Percentiles rank a stretch among this genome's conserved stretches.
These are phyloP conservation scores for Triops longicaudatus DNA, from an alignment of 1,140 invertebrate species.

Conservation along the genomic window DNA sequence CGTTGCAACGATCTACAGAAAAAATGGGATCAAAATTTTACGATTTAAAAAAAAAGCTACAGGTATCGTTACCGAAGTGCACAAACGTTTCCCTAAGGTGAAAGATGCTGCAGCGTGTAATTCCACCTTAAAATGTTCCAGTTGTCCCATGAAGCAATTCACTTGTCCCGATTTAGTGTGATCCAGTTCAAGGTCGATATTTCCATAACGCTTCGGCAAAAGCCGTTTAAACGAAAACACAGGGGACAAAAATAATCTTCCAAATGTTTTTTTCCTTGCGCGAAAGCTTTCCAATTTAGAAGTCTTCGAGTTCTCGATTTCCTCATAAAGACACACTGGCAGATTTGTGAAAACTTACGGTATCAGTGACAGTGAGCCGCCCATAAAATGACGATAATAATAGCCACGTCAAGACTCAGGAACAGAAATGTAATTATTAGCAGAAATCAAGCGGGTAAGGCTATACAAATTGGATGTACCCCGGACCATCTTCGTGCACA, in stretches of 20 bases:
- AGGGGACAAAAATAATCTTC: background rate
- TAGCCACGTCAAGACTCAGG: background rate
- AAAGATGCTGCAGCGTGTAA: background rate
- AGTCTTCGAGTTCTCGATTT: background rate
- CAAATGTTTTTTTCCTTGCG: too few relatives aligned
- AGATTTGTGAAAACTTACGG: background rate
- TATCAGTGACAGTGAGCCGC: background rate
- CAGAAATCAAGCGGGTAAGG: background rate
- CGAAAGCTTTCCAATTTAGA: too few relatives aligned
- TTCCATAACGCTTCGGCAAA: background rate
- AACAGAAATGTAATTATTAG: background rate
- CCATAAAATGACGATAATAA: background rate
- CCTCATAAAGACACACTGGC: background rate
- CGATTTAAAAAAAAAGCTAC: background rate
- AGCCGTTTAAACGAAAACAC: background rate
- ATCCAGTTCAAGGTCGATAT: background rate
- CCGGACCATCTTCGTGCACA: background rate
- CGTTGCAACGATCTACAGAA: background rate
- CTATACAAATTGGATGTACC: background rate
- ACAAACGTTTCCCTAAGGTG: background rate
- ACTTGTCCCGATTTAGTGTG: background rate
- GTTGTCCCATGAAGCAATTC: background rate
- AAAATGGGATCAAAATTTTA: background rate
- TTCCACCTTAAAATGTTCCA: background rate
- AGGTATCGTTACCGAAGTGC: background rate